Evolutionary conservation across 2,113 vertebrate genomes (phyloP), one percentile per base, ranked within the genome.

Genomic region (Puntigrus tetrazona): DNA sequence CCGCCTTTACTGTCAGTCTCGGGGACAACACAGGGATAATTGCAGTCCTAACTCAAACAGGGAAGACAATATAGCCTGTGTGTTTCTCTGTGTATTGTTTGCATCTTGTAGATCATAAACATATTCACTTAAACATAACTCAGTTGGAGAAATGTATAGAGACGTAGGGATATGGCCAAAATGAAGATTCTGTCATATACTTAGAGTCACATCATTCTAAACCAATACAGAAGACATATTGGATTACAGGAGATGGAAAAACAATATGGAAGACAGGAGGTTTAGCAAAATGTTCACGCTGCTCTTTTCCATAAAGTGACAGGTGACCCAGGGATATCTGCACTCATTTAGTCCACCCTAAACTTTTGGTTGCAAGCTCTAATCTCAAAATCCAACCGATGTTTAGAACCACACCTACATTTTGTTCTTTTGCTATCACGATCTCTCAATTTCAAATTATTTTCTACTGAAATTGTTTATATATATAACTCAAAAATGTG

Each of bases 1-100:
- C 90, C 87, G 90, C 86, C 52, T 84, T 52, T 25, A 84, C 87
- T 84, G 82, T 59, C 55, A 84, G 65, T 86, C 88, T 88, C 7
- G 61, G 86, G 88, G 89, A 87, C 50, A 81, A 38, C 36, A 45
- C 16, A 67, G 1, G n/a, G 57, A 88, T 92, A 92, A 91, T 91
- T 91, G 90, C 90, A 89, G 84, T 74, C 55, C 83, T 45, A 59
- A 34, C 82, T 85, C 80, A 61, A 83, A 83, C 29, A 84, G n/a
- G 47, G 79, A 43, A 70, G 45, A 85, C 69, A 85, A 61, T 69
- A 82, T 81, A 67, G 78, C 34, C 61, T 85, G 74, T 31, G 27
- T 74, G 52, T 75, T 65, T 80, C 67, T 29, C 41, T 27, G 14
- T n/a, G 3, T 69, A 45, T 31, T 34, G 41, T 79, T 29, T 36